phyloP scores from a whole-genome alignment of 2,888 invertebrate species.

The Desoria tigrina region DNA sequence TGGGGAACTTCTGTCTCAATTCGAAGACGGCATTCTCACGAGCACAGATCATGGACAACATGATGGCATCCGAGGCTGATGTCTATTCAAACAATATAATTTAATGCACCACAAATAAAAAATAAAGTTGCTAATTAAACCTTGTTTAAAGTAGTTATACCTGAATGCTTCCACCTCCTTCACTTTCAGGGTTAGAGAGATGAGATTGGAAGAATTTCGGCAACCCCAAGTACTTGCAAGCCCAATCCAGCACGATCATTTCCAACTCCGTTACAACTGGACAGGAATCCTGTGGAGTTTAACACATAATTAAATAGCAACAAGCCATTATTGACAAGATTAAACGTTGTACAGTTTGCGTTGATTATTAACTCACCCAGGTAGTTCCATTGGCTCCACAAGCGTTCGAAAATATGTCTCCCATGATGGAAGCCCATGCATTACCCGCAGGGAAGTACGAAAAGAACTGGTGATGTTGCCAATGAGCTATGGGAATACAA shows the following conservation, averaged over 20 bases:
- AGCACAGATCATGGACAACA: slow-evolving; percentile 45
- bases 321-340: too few relatives aligned
- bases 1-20: slow-evolving; percentile 31
- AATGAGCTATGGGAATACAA: slow-evolving; percentile 93
- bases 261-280: slow-evolving; percentile 46
- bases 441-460: slow-evolving; percentile 99
- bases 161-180: slow-evolving; percentile 42
- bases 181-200: slow-evolving; percentile 36
- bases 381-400: slow-evolving; percentile 97
- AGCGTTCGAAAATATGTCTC: slow-evolving; percentile 94
- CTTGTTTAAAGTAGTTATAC: slow-evolving; percentile 19
- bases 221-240: slow-evolving; percentile 35
- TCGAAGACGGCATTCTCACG: slow-evolving; percentile 38
- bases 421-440: slow-evolving; percentile 93
- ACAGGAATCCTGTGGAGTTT: slow-evolving; percentile 30
- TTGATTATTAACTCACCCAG: too few relatives aligned
- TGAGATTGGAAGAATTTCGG: slow-evolving; percentile 42
- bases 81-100: too few relatives aligned
- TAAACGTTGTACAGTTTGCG: too few relatives aligned
- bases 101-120: neutral
- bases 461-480: slow-evolving; percentile 98
- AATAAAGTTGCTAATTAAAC: too few relatives aligned
- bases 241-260: slow-evolving; percentile 45
- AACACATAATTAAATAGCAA: too few relatives aligned
- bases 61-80: slow-evolving; percentile 45